Base-by-base conservation (phyloP, 2,888 invertebrate species). In the Teleogryllus oceanicus region DNA sequence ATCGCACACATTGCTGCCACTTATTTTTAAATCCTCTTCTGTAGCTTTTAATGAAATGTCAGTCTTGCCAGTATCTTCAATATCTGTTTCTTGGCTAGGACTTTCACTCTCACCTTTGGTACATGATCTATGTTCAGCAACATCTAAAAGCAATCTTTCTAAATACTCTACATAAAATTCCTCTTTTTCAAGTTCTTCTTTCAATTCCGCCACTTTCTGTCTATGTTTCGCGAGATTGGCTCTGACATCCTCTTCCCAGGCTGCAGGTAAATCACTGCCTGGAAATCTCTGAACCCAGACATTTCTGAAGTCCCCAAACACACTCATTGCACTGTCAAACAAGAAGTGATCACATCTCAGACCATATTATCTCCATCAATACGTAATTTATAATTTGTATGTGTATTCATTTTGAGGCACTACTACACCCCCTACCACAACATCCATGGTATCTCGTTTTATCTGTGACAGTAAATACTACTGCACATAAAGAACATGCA, bases 251-350 rank as follows among this genome's bases (percentile, higher is more conserved):
- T 95, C 95, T 88, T 96, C 96, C 96, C 95, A 96, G 87, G 95
- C 95, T 87, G 94, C 94, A 87, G 96, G 96, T 85, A 96, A 90
- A 84, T 94, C 94, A 89, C 94, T 95, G 86, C 95, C 95, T 84
- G 96, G 96, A 90, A 96, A 96, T 86, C 95, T 91, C 90, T 95
- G 93, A 89, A 93, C 92, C 96, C 96, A 96, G 88, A 96, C 94
- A 87, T 94, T 94, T 89, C 95, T 94, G 89, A 96, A 95, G 90
- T 95, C 95, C 87, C 94, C 93, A 88, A 94, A 95, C 86, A 95
- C 95, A 90, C 95, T 95, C 95, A 89, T 88, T 83, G 81, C 81
- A 81, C 81, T 79, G 37, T 76, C 76, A 76, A 76, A 37, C 2
- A 21, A 76, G 37, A 76, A 21, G 37, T 24, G 16, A 21, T n/a